phyloP scores from a whole-genome alignment of 2,797 vertebrate species.

The Acanthis flammea region DNA sequence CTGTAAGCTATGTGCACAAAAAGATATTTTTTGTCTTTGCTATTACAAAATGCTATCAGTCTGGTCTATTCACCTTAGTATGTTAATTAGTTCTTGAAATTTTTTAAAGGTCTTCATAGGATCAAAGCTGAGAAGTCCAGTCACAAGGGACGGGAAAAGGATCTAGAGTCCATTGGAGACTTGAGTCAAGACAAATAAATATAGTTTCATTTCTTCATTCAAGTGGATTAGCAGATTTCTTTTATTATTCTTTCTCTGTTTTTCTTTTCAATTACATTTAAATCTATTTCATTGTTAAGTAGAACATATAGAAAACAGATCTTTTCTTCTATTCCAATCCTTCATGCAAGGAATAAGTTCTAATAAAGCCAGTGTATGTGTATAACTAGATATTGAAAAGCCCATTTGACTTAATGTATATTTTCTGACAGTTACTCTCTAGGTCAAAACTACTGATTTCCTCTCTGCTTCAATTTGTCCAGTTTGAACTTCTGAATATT shows the following conservation, averaged over 20 bases:
- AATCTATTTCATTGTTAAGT: neutral
- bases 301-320: neutral
- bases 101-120: conserved; percentile 59
- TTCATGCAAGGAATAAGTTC: neutral
- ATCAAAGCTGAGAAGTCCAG: conserved; percentile 30
- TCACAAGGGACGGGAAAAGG: neutral
- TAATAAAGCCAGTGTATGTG: neutral
- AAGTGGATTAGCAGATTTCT: neutral
- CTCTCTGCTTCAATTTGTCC: neutral
- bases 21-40: neutral
- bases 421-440: neutral
- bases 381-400: neutral
- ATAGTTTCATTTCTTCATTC: neutral
- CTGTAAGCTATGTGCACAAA: neutral
- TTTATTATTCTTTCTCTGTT: neutral
- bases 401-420: neutral
- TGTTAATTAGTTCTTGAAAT: neutral
- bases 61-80: neutral
- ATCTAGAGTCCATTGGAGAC: neutral
- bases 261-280: neutral
- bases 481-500: neutral
- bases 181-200: conserved; percentile 11
- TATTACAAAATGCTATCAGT: neutral
- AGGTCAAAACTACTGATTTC: neutral
- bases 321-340: neutral